Evolutionary conservation across 2,888 invertebrate species (phyloP), one percentile per base, ranked within the genome.

Genomic region (Agrotis ipsilon): DNA sequence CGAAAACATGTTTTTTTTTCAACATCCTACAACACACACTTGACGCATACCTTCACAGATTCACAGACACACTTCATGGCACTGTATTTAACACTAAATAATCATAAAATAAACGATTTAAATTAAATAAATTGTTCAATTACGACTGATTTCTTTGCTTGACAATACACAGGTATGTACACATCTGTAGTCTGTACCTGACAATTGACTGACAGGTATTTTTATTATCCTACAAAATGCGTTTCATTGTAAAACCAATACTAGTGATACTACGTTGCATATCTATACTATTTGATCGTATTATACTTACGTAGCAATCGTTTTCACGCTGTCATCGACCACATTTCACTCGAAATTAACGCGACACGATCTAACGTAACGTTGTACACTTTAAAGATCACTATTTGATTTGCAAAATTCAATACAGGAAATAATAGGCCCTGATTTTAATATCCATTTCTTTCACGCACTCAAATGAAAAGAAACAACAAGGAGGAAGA

Each of bases 321-420:
- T 93, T 95, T 94, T 94, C 88, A 94, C 94, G 91, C 92, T 94
- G 95, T 95, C 95, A 94, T 96, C 92, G 90, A 93, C 92, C 95
- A 95, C 96, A 96, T 94, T 95, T 94, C 92, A 92, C 90, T 92
- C 85, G 85, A 88, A 90, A 91, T 86, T 89, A 89, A 84, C 90
- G 92, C 92, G 89, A 89, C 89, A 91, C 90, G 85, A 86, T 88
- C 83, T 82, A 89, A 84, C 87, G 86, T 66, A 83, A 83, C 86
- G 87, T 86, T 82, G 80, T 81, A 88, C 88, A 91, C 89, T 88
- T 82, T 80, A 80, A 55, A 43, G 64, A 78, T 71, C 86, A 86
- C 75, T 82, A 85, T 80, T 83, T 86, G 80, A 84, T 86, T 87
- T 86, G 54, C 52, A 73, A 87, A 89, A 81, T 87, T 89, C 83